Percentiles rank a stretch among this genome's conserved stretches.
Conservation (phyloP, 2,888 invertebrate species). For the Tridacna gigas region DNA sequence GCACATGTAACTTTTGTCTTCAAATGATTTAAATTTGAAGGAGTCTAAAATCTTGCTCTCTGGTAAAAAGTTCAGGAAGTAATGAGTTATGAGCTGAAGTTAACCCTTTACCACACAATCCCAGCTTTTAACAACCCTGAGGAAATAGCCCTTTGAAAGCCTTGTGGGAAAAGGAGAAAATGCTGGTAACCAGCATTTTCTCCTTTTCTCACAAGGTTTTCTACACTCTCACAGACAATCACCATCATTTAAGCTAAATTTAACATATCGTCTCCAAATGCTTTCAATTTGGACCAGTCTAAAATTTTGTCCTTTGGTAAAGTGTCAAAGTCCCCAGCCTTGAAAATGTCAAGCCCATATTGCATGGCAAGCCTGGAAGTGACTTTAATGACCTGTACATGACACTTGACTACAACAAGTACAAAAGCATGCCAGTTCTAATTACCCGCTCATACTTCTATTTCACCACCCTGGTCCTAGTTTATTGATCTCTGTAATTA, state of each 20-base stretch:
- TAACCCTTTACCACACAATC: background rate
- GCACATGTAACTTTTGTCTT: no score
- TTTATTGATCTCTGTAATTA: constrained; percentile 1
- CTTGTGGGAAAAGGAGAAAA: background rate
- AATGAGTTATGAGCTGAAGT: background rate
- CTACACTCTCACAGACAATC: background rate
- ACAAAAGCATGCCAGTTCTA: constrained; percentile 16
- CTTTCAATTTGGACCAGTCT: background rate
- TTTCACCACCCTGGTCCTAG: background rate
- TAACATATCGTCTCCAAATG: background rate
- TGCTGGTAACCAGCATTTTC: background rate
- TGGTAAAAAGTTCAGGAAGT: no score
- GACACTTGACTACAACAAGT: constrained; percentile 14
- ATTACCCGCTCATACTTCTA: constrained; percentile 12
- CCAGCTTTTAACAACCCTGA: background rate
- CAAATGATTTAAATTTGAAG: no score
- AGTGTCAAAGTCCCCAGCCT: background rate
- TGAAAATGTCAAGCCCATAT: background rate
- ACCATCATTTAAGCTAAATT: background rate
- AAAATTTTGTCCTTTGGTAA: background rate
- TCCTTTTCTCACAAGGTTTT: background rate
- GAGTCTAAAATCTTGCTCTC: no score
- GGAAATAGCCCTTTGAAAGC: background rate
- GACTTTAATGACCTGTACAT: constrained; percentile 7
- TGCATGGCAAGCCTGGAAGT: background rate